Conservation (phyloP, 1,140 invertebrate species). For the Dendrolimus punctatus region DNA sequence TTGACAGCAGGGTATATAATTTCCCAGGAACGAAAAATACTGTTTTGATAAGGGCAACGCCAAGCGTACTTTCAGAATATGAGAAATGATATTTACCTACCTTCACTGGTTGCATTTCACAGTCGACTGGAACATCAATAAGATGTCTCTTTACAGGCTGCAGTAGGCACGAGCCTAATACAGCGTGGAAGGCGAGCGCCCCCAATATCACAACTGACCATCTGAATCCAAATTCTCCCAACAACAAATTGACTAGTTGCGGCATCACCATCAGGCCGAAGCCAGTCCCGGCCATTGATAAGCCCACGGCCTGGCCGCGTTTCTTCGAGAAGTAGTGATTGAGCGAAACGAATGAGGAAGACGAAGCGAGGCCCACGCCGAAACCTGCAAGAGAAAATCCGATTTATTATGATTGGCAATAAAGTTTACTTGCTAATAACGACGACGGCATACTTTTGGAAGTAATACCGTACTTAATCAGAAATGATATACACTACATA, state of each 20-base stretch:
- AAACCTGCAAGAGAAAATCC: conserved; percentile 70
- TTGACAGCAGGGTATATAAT: too few relatives aligned
- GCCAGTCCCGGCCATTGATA: conserved; percentile 83
- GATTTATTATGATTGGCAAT: too few relatives aligned
- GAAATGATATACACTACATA: too few relatives aligned
- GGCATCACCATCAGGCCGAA: conserved; percentile 84
- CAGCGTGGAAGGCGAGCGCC: conserved; percentile 76
- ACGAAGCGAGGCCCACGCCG: conserved; percentile 79
- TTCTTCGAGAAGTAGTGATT: conserved; percentile 83
- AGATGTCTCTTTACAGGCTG: conserved; percentile 79
- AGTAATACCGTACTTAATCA: too few relatives aligned
- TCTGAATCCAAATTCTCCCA: conserved; percentile 75
- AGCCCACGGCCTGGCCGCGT: conserved; percentile 82
- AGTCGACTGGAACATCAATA: conserved; percentile 73
- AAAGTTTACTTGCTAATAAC: too few relatives aligned
- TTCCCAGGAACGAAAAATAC: too few relatives aligned
- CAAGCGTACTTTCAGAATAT: too few relatives aligned
- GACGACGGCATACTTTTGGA: too few relatives aligned
- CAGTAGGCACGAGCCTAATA: conserved; percentile 77
- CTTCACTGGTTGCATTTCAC: conserved; percentile 72
- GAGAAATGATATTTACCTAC: conserved; percentile 22
- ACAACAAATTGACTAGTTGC: conserved; percentile 75
- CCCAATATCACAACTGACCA: conserved; percentile 79
- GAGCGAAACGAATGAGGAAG: conserved; percentile 81
- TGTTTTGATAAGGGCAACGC: too few relatives aligned